Base-by-base conservation (phyloP, 2,113 vertebrate species). In the Phrynocephalus versicolor region DNA sequence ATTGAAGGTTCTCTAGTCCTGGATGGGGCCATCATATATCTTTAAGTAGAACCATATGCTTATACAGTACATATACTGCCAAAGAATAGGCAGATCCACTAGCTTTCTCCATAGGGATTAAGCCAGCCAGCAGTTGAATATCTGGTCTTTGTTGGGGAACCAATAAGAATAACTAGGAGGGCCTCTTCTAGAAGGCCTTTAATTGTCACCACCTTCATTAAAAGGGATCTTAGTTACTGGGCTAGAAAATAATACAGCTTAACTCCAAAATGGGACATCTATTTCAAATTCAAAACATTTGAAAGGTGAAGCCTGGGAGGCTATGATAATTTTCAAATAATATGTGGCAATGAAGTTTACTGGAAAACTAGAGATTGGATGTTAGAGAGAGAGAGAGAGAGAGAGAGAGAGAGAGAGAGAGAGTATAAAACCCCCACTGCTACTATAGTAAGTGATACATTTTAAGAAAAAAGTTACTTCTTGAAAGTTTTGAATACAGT, bases 41-140 rank as follows among this genome's bases (percentile, higher is more conserved):
- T 87, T 88, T 0, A 14, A 1, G 1, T 93, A 88, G 14, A 94
- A 95, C 96, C 0, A 96, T 95, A 0, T 86, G 94, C 41, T 95
- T 89, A 86, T 96, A 97, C 82, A 97, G 86, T 96, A 97, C 82
- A 97, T 97, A 41, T 91, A 90, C 6, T 96, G 97, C 96, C 96
- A 97, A 0, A 97, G 92, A 3, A 94, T 94, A 58, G 87, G 62
- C 0, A 96, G 92, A 30, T 97, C 95, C 16, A 96, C 95, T 91
- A 97, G 89, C 58, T 96, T 87, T 0, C 94, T 89, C 97, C 97
- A 97, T 80, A 94, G 92, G 35, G 64, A 13, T 85, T 96, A 97
- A 27, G 97, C 96, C 0, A 78, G 87, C 0, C 96, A 87, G 92
- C 96, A 97, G 51, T 3, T 19, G 41, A 79, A 4, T 9, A 95